Evolutionary conservation across 2,888 invertebrate genomes (phyloP).

Genomic region (Andrena trimmerana): DNA sequence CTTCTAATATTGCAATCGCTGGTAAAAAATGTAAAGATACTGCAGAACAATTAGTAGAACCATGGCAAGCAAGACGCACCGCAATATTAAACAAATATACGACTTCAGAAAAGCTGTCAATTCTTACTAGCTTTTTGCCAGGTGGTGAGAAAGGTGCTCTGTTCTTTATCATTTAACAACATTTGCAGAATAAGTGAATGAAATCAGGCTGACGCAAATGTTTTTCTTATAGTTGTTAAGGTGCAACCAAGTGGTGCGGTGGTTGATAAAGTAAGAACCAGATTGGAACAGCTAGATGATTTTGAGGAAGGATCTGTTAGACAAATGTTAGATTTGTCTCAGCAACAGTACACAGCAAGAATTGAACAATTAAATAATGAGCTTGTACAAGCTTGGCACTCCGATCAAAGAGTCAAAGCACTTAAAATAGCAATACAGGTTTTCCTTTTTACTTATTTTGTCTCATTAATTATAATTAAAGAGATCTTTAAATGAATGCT

Average conservation of each 20-base stretch:
- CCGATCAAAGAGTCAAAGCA: constrained; percentile 97
- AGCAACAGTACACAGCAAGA: constrained; percentile 95
- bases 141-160: constrained; percentile 91
- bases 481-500: constrained; percentile 24
- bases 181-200: background rate
- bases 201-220: background rate
- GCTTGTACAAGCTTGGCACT: constrained; percentile 96
- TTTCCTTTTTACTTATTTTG: constrained; percentile 24
- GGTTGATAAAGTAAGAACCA: constrained; percentile 95
- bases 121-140: constrained; percentile 94
- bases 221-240: constrained; percentile 89
- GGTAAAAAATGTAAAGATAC: constrained; percentile 79
- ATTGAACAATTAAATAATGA: constrained; percentile 97
- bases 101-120: constrained; percentile 96
- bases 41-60: constrained; percentile 87
- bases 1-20: constrained; percentile 71
- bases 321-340: constrained; percentile 95
- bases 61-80: constrained; percentile 92
- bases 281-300: constrained; percentile 97
- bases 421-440: constrained; percentile 97
- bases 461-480: constrained; percentile 2
- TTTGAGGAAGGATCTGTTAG: constrained; percentile 96
- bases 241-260: constrained; percentile 90
- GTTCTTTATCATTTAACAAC: background rate
- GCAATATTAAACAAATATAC: constrained; percentile 96